phyloP scores from a whole-genome alignment of 2,113 vertebrate species.

The Aphyosemion australe region DNA sequence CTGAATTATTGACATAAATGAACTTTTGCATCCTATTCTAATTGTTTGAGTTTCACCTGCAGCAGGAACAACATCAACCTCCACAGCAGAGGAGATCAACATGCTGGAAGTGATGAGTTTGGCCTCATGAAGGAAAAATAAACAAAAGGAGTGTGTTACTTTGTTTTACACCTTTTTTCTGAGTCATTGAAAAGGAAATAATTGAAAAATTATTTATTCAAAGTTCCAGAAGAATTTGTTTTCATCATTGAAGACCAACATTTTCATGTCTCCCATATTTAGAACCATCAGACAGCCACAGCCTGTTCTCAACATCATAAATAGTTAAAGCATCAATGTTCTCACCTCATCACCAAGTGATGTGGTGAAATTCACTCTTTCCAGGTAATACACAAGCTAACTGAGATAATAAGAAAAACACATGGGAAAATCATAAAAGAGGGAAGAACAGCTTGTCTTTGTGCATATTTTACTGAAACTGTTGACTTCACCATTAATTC shows the following conservation, averaged over 20 bases:
- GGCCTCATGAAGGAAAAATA: slow-evolving; percentile 32
- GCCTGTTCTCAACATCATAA: slow-evolving; percentile 79
- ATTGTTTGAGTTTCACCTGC: too few relatives aligned
- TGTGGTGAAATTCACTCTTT: slow-evolving; percentile 72
- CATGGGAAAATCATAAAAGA: too few relatives aligned
- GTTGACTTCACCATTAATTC: too few relatives aligned
- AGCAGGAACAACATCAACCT: slow-evolving; percentile 49
- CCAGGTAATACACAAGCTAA: slow-evolving; percentile 65
- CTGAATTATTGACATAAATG: too few relatives aligned
- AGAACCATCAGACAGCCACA: slow-evolving; percentile 62
- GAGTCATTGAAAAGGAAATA: not conserved
- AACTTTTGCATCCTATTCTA: too few relatives aligned
- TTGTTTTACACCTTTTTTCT: not conserved
- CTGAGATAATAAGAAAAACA: not conserved
- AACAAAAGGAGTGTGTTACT: too few relatives aligned
- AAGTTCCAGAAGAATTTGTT: slow-evolving; percentile 66
- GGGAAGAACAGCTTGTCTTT: too few relatives aligned
- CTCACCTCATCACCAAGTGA: slow-evolving; percentile 71
- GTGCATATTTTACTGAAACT: too few relatives aligned
- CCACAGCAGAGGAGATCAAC: slow-evolving; percentile 76
- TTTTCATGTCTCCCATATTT: slow-evolving; percentile 67
- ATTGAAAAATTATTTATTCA: not conserved
- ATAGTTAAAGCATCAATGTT: slow-evolving; percentile 77
- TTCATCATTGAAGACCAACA: slow-evolving; percentile 44
- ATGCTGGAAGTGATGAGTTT: too few relatives aligned